Evolutionary conservation across 2,888 invertebrate species (phyloP), one percentile per base, ranked within the genome.

Genomic region (Acronicta alni): DNA sequence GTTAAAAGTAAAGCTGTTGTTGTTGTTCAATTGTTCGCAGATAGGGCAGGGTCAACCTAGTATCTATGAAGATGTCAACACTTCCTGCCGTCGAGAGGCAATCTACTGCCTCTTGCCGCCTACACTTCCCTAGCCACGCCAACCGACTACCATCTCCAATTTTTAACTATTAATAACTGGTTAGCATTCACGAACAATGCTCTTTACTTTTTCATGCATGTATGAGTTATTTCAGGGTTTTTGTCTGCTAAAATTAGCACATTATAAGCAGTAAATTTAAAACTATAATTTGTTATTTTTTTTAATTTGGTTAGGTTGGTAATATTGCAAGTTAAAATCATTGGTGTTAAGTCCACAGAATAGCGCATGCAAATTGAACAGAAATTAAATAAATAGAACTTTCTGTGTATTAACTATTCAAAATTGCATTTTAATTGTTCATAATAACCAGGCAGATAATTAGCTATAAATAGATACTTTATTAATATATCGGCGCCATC

Each of bases 21-120:
- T 32, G 16, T 26, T 43, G 18, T 42, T 46, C 17, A 32, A 57
- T 49, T 45, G 41, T 46, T 20, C n/a, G 35, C n/a, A 30, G 16
- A 20, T 12, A 26, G 26, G 35, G 44, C 43, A 16, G 43, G 43
- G 42, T 47, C 43, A 43, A 16, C 42, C 41, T 46, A 53, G 30
- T 53, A 23, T 17, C 43, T 26, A 38, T 66, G 61, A 62, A 72
- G 69, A 70, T 67, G 62, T 69, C 72, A 69, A 74, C 73, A 75
- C 73, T 72, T 71, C 51, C 54, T 44, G 18, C 42, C 26, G 53
- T 70, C 52, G 54, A 75, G 65, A 57, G 75, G 32, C 45, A 51
- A 58, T 43, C 37, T 37, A n/a, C 10, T 26, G 42, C 43, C 48
- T 3, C 56, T 48, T 46, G 37, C 18, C 37, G 18, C 30, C 37